Percentiles rank a stretch among this genome's conserved stretches.
Conservation (phyloP, 1,140 invertebrate species). For the Hypsibius dujardini region DNA sequence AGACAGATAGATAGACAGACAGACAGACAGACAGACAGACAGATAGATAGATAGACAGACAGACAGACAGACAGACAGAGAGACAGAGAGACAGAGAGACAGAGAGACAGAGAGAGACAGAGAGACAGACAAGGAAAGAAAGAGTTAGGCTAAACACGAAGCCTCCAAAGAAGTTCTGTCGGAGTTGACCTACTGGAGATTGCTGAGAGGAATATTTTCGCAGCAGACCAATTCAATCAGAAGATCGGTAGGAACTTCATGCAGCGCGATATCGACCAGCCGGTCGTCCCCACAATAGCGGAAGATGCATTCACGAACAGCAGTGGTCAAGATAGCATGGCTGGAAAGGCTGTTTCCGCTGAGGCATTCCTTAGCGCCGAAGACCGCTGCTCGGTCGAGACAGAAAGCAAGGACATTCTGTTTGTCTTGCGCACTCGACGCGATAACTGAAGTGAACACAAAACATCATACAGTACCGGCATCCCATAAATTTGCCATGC, state of each 20-base stretch:
- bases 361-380: too few species aligned
- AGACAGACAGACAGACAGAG: too few species aligned
- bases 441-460: background rate
- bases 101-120: too few species aligned
- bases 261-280: background rate
- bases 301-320: background rate
- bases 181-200: background rate
- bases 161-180: too few species aligned
- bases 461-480: background rate
- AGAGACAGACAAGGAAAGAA: background rate
- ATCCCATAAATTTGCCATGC: background rate
- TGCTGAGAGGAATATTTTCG: background rate
- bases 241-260: background rate
- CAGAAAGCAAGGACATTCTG: background rate
- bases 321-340: background rate
- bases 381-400: background rate
- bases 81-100: too few species aligned
- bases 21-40: too few species aligned
- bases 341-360: too few species aligned
- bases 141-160: background rate
- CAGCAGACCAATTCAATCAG: background rate
- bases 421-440: background rate
- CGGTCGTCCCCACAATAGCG: background rate
- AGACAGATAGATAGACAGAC: too few species aligned
- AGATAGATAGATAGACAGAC: too few species aligned